Conservation (phyloP, 2,888 invertebrate species). For the Argyresthia goedartella region DNA sequence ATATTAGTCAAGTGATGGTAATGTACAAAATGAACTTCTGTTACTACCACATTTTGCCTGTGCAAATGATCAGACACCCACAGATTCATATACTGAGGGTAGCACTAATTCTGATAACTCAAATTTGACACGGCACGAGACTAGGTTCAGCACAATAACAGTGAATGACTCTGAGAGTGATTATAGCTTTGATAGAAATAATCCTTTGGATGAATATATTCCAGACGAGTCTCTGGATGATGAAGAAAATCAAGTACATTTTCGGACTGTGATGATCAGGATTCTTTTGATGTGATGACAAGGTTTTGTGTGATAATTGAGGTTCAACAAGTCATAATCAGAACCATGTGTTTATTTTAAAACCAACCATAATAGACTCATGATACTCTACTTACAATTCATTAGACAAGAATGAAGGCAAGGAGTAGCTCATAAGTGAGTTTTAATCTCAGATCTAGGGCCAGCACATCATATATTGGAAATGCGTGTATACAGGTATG, state of each 20-base stretch:
- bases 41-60: not conserved
- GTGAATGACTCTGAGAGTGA: not conserved
- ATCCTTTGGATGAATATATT: not conserved
- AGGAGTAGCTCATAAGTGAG: not conserved
- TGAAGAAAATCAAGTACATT: not conserved
- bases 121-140: not conserved
- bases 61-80: not conserved
- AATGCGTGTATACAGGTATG: not conserved
- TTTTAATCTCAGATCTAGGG: not conserved
- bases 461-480: not conserved
- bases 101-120: not conserved
- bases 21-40: not conserved
- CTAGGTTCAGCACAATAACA: not conserved
- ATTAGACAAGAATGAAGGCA: not conserved
- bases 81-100: not conserved
- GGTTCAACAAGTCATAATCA: conserved; percentile 3
- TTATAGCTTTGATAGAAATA: not conserved
- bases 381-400: not conserved
- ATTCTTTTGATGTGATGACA: conserved; percentile 5
- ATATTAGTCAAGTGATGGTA: not conserved
- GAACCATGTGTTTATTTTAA: conserved; percentile 11
- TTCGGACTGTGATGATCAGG: not conserved
- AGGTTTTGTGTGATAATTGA: conserved; percentile 6
- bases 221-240: not conserved
- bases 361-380: not conserved